Evolutionary conservation across 1,140 invertebrate species (phyloP).

Genomic region (Saccostrea glomerata): DNA sequence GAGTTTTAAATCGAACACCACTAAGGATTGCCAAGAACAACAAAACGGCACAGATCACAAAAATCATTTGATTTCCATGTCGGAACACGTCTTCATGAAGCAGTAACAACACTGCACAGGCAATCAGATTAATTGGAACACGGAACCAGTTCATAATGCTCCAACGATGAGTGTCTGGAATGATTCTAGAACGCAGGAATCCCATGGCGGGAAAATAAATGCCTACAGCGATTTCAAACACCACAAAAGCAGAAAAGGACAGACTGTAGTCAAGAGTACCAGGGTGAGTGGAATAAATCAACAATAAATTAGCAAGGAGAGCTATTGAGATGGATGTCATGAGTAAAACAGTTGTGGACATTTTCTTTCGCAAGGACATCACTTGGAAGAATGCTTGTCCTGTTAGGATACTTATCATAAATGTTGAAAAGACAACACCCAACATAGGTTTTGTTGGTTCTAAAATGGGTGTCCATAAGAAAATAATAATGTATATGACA

Average conservation of each 20-base stretch:
- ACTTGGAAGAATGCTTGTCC: conserved; percentile 84
- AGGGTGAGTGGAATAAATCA: conserved; percentile 74
- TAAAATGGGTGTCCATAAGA: conserved; percentile 87
- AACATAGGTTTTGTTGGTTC: conserved; percentile 78
- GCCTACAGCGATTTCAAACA: conserved; percentile 83
- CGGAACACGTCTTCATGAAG: conserved; percentile 79
- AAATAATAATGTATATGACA: conserved; percentile 87
- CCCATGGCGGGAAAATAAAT: conserved; percentile 81
- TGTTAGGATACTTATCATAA: conserved; percentile 86
- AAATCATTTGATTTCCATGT: conserved; percentile 79
- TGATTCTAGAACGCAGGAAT: conserved; percentile 82
- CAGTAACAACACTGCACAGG: conserved; percentile 78
- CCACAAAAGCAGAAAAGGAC: conserved; percentile 83
- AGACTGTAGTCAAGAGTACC: conserved; percentile 67
- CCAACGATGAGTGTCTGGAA: conserved; percentile 81
- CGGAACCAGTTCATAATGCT: conserved; percentile 79
- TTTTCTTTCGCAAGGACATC: conserved; percentile 69
- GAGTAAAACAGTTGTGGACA: conserved; percentile 77
- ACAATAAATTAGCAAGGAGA: conserved; percentile 70
- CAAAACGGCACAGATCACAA: conserved; percentile 78
- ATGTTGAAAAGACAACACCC: conserved; percentile 82
- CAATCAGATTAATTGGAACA: conserved; percentile 78
- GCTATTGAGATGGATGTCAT: conserved; percentile 73
- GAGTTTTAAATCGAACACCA: conserved; percentile 65
- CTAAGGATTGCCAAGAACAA: conserved; percentile 72